Evolutionary conservation across 2,797 vertebrate species (phyloP), one percentile per base, ranked within the genome.

Genomic region (Hippopotamyrus pictus): DNA sequence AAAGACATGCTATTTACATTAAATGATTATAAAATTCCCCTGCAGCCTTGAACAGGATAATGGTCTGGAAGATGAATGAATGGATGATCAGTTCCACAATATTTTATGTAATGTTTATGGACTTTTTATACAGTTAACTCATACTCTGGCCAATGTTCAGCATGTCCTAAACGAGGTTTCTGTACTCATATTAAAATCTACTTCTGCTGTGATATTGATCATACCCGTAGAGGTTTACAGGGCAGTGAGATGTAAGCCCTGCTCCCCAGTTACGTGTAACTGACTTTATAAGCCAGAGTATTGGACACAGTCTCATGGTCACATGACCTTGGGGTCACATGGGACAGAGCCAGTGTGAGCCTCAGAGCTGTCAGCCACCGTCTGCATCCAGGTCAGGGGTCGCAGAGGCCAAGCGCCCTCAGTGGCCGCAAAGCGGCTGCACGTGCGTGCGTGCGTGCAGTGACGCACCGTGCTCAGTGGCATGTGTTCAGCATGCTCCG

Each of bases 111-210:
- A 79, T 44, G 41, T 79, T 79, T 79, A 44, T 79, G 17, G 17
- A 79, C 19, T 44, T 79, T 79, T 44, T 44, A 79, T 44, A 44
- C 33, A 79, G 37, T 79, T 44, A 79, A n/a, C 41, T 79, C 73
- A 79, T 41, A n/a, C 7, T n/a, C 14, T 79, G 73, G 73, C 73
- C 73, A 19, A 1, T 41, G 73, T 79, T 79, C 73, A 79, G 33
- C 37, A n/a, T 79, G 37, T 79, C 73, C 37, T 79, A n/a, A 79
- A 44, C 19, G 37, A 79, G 73, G 14, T 79, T 79, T 79, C 73
- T 79, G 73, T 44, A n/a, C 73, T 44, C 33, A 79, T 79, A 79
- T 79, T 79, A 79, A 79, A 79, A 79, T 79, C 73, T 79, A 79
- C 73, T 79, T 79, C 37, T 79, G 73, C 73, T 79, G 37, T 44